Evolutionary conservation across 2,888 invertebrate species (phyloP), one percentile per base, ranked within the genome.

Genomic region (Drosophila imparisetae): DNA sequence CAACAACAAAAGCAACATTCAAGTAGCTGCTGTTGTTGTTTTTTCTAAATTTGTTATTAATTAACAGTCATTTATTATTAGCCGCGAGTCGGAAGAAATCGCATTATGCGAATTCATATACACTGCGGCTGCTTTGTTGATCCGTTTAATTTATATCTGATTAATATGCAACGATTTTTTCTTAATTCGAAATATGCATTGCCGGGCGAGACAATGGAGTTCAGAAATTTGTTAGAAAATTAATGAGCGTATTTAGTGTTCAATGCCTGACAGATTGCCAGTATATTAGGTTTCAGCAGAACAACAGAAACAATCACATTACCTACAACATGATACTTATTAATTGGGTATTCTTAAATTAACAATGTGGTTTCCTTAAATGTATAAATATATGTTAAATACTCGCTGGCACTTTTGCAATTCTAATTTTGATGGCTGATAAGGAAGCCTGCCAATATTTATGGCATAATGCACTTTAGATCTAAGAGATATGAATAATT

Each of bases 1-100:
- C 50, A 63, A 64, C 54, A 42, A 42, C 21, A 21, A 21, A 2
- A 24, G 21, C 45, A 45, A 24, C 24, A 45, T 45, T 45, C 45
- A 45, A 65, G 57, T 74, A 67, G 73, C 68, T 75, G 68, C 72
- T 61, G 68, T 66, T 65, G 42, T 55, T 45, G 50, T 65, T 45
- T 55, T 40, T 54, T 50, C 71, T 67, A 87, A 84, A 89, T 86
- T 84, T 89, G 72, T 84, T 89, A 84, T 89, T 89, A 84, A 84
- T 84, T 84, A 89, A 76, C 67, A 81, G 66, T 66, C 87, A 83
- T 83, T 83, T 81, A 84, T 86, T 84, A 89, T 67, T 75, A 75
- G 61, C 68, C 24, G 24, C 21, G 29, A 81, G 63, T 84, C 85
- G 84, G 67, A 71, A 74, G 89, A 81, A 73, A 81, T 67, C 57